Base-by-base conservation (phyloP, 1,140 invertebrate genomes). In the Drepana arcuata region DNA sequence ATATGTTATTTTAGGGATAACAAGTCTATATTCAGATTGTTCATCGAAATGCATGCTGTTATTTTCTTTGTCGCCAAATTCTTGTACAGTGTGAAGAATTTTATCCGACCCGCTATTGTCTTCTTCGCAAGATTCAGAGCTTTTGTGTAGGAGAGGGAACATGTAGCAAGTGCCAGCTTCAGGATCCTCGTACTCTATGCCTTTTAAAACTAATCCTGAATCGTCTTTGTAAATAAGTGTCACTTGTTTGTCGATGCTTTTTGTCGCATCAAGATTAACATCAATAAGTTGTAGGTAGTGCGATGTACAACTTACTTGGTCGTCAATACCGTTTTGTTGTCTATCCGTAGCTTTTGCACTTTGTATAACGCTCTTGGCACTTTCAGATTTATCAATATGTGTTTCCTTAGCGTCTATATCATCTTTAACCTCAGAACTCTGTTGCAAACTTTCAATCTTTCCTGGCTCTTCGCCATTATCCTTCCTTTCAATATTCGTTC, bases 101-200 rank as follows among this genome's bases (percentile, higher is more conserved):
- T 57, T 44, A 11, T 45, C 41, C 7, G 2, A 7, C 12, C 15
- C 23, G 10, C 25, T 18, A 21, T 43, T 27, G 12, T 18, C 15
- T 4, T 23, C 29, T n/a, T n/a, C n/a, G n/a, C n/a, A n/a, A n/a
- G n/a, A n/a, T n/a, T n/a, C n/a, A n/a, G n/a, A n/a, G n/a, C n/a
- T n/a, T n/a, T n/a, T n/a, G n/a, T n/a, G n/a, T n/a, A n/a, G n/a
- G n/a, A 72, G 40, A n/a, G 66, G 62, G 48, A 75, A 69, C 5
- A 69, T 49, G 32, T 71, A 72, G 52, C 67, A 69, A 10, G 59
- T 69, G 14, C 67, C 70, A 2, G 64, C 48, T 27, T 56, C 39
- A 10, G 66, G 59, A 44, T 71, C 58, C 48, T 63, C 49, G 44
- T 63, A 65, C 16, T 63, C 56, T 28, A 63, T 57, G 10, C 71